phyloP scores from a whole-genome alignment of 2,113 vertebrate species.

The Tinamus guttatus region DNA sequence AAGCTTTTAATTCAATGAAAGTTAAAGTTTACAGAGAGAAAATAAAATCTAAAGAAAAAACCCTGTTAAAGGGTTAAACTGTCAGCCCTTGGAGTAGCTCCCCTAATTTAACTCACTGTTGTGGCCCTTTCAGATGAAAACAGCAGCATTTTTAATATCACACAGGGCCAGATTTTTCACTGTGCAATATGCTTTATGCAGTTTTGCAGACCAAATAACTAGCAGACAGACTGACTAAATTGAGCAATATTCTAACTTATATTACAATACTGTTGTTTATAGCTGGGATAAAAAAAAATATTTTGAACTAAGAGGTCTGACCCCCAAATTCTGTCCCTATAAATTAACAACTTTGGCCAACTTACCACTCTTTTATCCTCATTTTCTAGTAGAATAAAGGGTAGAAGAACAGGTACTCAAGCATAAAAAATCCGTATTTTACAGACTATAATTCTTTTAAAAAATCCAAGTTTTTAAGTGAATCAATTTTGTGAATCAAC shows the following conservation, averaged over 20 bases:
- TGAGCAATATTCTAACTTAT: background rate
- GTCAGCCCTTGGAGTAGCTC: background rate
- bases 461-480: background rate
- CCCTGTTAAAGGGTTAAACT: background rate
- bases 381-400: background rate
- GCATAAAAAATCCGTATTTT: background rate
- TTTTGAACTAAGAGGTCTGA: background rate
- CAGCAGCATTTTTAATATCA: background rate
- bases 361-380: background rate
- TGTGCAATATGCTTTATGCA: background rate
- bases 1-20: background rate
- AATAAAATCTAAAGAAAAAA: background rate
- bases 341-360: background rate
- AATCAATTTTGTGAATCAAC: background rate
- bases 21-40: background rate
- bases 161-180: background rate
- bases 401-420: background rate
- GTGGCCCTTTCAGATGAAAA: background rate
- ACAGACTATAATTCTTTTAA: background rate
- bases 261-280: background rate
- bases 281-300: background rate
- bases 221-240: background rate
- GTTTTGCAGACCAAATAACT: background rate
- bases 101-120: background rate
- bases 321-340: background rate